Conservation (phyloP, 2,113 vertebrate species). For the Lophotis ruficrista region DNA sequence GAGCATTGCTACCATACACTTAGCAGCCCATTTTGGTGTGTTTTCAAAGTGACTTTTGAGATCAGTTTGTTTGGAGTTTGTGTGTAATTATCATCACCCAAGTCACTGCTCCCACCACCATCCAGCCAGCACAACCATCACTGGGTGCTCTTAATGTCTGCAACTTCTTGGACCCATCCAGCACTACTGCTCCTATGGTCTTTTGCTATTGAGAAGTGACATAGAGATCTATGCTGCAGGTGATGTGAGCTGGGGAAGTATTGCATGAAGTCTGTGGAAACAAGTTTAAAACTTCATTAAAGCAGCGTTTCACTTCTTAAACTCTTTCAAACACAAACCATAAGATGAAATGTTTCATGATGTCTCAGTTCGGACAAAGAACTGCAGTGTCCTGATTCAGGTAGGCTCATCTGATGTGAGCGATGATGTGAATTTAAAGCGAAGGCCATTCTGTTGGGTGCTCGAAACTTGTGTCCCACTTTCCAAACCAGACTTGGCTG, state of each 20-base stretch:
- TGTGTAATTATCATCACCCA: background rate
- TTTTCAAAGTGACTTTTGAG: constrained; percentile 17
- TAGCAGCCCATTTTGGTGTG: background rate
- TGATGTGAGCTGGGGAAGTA: background rate
- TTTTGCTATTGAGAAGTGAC: background rate
- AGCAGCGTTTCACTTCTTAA: background rate
- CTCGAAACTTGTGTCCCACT: background rate
- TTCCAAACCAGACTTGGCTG: background rate
- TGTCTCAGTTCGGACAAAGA: background rate
- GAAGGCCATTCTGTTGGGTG: background rate
- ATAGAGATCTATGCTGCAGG: background rate
- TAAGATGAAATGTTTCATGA: background rate
- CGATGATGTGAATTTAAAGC: background rate
- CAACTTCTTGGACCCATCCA: background rate
- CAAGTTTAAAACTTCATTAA: background rate
- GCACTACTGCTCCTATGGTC: background rate
- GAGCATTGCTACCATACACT: background rate
- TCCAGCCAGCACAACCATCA: background rate
- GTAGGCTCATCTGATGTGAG: background rate
- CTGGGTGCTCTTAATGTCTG: background rate
- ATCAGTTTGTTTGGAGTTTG: constrained; percentile 22
- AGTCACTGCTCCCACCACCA: constrained; percentile 22
- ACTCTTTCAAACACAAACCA: background rate
- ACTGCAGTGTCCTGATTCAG: background rate
- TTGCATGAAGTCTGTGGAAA: background rate